Base-by-base conservation (phyloP, 2,888 invertebrate genomes). In the Mesochorus sp. region DNA sequence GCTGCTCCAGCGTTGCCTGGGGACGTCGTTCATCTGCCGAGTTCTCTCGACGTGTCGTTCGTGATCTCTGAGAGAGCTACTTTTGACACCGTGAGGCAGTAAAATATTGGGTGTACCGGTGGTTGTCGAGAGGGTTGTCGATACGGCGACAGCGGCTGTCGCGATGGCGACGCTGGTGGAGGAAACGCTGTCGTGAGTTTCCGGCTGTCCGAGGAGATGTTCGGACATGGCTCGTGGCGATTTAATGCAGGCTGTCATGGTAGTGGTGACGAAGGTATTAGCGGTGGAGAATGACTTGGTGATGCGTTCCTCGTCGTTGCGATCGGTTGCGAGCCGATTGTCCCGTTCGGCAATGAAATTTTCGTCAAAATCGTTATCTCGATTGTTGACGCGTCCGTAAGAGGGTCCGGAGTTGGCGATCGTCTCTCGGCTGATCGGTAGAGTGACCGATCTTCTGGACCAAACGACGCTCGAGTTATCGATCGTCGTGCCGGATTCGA, bases 241-340 rank as follows among this genome's bases (percentile, higher is more conserved):
- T 84, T 90, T 91, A 61, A 90, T 87, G 82, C 88, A 90, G n/a
- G n/a, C n/a, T 31, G 89, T 88, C 90, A 90, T 89, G 14, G 89
- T 87, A 42, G 84, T 83, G 14, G 87, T 86, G 14, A 86, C 85
- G 76, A 89, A 85, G 83, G 89, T 88, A 84, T 89, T 88, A 72
- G 87, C 87, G 57, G 88, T 86, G 2, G 88, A 88, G 2, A 88
- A 87, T n/a, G 88, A 89, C 84, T 89, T 89, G 10, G 85, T 86
- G 34, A 88, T 66, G 0, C 86, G 78, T 75, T 88, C 87, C 67
- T 86, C 87, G 39, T 86, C 80, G 44, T 86, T 87, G n/a, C 21
- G 28, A 6, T 61, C 73, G 34, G 12, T n/a, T 1, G 14, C 28
- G 6, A 8, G 28, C 17, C 49, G 14, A 47, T 3, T 21, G 6